Conservation (phyloP, 2,797 vertebrate genomes). For the Cheirogaleus major region DNA sequence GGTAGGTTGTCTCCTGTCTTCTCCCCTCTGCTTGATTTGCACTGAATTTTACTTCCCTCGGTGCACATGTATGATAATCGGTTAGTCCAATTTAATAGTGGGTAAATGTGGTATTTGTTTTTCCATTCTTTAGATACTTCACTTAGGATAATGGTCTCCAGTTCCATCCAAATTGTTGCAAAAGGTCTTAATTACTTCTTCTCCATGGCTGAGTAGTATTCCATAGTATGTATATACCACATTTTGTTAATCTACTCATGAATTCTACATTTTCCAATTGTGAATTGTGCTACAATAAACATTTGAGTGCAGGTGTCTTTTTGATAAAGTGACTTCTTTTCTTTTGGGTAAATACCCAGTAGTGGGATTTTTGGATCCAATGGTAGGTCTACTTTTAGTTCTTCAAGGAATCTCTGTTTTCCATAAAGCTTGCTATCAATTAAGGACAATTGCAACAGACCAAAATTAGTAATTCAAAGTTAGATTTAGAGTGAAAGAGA, state of each 20-base stretch:
- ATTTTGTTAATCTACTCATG: neutral
- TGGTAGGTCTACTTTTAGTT: neutral
- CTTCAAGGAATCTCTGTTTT: neutral
- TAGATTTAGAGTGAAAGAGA: conserved; percentile 42
- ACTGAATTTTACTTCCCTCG: neutral
- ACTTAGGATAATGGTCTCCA: neutral
- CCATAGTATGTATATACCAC: neutral
- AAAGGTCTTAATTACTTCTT: neutral
- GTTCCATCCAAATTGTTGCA: neutral
- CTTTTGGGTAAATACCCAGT: neutral
- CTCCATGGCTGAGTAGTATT: neutral
- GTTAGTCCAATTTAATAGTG: neutral
- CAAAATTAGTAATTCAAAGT: conserved; percentile 42
- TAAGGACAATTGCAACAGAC: neutral
- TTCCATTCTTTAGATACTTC: neutral
- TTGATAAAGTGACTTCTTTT: neutral
- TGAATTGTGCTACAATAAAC: neutral
- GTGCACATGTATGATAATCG: neutral
- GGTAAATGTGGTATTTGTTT: neutral
- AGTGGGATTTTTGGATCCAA: neutral
- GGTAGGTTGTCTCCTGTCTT: neutral
- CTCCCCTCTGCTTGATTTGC: neutral
- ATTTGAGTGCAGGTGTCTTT: neutral
- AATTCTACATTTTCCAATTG: neutral
- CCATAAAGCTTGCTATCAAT: neutral